Evolutionary conservation across 2,797 vertebrate species (phyloP), one percentile per base, ranked within the genome.

Genomic region (Takifugu rubripes): DNA sequence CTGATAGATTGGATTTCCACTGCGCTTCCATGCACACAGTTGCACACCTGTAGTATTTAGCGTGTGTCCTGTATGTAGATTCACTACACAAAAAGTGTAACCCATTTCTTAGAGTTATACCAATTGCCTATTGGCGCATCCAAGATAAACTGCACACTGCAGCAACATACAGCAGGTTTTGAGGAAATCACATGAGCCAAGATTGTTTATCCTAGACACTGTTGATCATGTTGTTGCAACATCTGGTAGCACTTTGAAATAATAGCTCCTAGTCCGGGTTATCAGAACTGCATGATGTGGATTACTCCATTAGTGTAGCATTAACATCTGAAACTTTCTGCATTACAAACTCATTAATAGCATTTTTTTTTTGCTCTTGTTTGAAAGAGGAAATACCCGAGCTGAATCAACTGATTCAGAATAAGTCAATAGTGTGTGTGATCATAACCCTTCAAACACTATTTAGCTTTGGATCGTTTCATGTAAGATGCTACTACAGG

Each of bases 1-100:
- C 74, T 83, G 84, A 88, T 78, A 84, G 87, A 89, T 89, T 78
- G 69, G 70, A 79, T 87, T 89, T 84, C 88, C 74, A 49, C 75
- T 51, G 58, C 76, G 78, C 78, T 70, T 64, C 70, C 74, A 83
- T 82, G 64, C 78, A 78, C 81, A 73, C 60, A 21, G 21, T 21
- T 33, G 31, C 31, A 33, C 8, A 33, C 10, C 31, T 33, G 31
- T 2, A 33, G 31, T 31, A 31, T 8, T 31, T 2, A 80, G 82
- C 81, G 64, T 76, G 79, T 85, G 82, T 11, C 33, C 33, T 36
- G 33, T 36, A 11, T 36, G 11, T 4, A 36, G 10, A 29, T 29
- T 36, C 11, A 12, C 33, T 36, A 11, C 33, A 36, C 33, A 36
- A 36, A 36, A 36, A 36, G 7, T 36, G 33, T 12, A 36, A 36